Conservation (phyloP, 1,140 invertebrate genomes). For the Bombus sylvicola region DNA sequence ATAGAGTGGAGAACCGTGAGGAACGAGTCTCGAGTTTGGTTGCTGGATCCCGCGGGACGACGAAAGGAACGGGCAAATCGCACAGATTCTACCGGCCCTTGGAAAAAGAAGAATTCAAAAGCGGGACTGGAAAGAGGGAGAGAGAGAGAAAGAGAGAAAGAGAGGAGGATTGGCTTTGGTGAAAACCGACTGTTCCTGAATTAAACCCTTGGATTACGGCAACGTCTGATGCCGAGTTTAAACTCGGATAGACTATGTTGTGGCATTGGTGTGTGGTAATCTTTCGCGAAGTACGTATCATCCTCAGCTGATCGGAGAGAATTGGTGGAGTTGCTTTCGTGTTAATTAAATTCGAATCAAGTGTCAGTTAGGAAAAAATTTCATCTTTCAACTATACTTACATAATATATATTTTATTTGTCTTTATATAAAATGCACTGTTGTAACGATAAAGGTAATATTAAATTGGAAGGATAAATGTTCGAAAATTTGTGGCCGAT, state of each 20-base stretch:
- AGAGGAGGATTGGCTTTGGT: background rate
- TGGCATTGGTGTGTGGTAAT: constrained; percentile 23
- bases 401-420: no score
- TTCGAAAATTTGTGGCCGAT: no score
- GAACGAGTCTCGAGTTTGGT: constrained; percentile 36
- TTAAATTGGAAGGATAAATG: no score
- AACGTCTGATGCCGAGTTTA: constrained; percentile 25
- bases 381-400: no score
- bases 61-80: constrained; percentile 67
- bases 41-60: constrained; percentile 43
- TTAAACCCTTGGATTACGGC: constrained; percentile 43
- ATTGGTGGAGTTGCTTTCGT: no score
- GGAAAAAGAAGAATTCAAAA: constrained; percentile 30
- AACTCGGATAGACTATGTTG: constrained; percentile 15
- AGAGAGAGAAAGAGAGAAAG: background rate
- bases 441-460: no score
- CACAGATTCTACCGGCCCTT: constrained; percentile 68
- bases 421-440: no score
- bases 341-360: no score
- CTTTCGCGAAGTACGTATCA: background rate
- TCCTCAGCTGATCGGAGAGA: background rate
- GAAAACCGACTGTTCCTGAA: constrained; percentile 35
- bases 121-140: background rate
- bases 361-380: no score
- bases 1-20: constrained; percentile 68